Base-by-base conservation (phyloP, 2,888 invertebrate species). In the Marasmarcha lunaedactyla region DNA sequence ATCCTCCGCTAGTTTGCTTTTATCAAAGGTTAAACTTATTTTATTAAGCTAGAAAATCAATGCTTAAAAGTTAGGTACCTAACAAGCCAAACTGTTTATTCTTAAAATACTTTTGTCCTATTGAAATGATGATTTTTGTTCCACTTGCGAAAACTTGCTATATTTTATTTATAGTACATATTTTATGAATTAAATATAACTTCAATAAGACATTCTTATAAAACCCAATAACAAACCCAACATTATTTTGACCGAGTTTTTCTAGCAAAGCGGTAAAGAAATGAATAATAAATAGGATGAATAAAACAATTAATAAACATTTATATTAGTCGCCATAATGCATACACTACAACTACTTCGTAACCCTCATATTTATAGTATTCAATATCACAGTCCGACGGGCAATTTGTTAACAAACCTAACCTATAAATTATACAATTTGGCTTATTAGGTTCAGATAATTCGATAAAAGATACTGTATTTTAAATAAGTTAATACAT, bases 381-480 rank as follows among this genome's bases (percentile, higher is more conserved):
- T 35, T 14, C n/a, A 3, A 25, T 37, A 37, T 37, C 37, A 37
- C 37, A 37, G 37, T 25, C 37, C 37, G 13, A 13, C 11, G 26
- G 25, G 20, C 14, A 35, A 13, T 20, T n/a, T 37, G 20, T 25
- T 13, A 15, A 37, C 14, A 37, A 37, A 15, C 30, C 37, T 37
- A 37, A 35, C 35, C 30, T 30, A 30, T 30, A 30, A 30, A 55
- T 49, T 53, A n/a, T 45, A 59, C 66, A 70, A 69, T 68, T 69
- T 69, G 67, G 66, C 69, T 70, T 44, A 47, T 61, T 68, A 69
- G 67, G 67, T 57, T 14, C 13, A 25, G 15, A 45, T 45, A 50
- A 46, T 48, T 45, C 40, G 40, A 34, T 45, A 42, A 42, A 35
- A 41, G 42, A 42, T 43, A 42, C 36, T 42, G 38, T 45, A 33